A percentile compares a stretch with the other conserved stretches of the same genome.
phyloP scores from a whole-genome alignment of 2,797 vertebrate genomes.

The Pseudochirops cupreus region DNA sequence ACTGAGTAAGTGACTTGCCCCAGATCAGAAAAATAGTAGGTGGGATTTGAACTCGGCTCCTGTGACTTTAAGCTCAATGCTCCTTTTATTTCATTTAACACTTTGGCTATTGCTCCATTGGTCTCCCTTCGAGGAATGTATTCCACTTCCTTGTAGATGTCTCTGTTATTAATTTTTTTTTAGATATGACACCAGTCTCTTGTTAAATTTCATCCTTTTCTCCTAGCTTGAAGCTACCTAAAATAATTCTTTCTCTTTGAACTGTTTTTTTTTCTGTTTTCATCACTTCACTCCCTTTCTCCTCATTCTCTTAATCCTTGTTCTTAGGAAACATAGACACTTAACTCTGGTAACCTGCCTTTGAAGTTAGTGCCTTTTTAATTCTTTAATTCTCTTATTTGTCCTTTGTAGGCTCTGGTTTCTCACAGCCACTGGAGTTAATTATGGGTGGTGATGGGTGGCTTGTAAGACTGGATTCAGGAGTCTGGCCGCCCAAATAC shows the following conservation, averaged over 20 bases:
- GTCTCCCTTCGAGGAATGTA: not conserved
- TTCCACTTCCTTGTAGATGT: not conserved
- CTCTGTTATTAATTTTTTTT: not conserved
- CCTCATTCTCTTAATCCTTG: not conserved
- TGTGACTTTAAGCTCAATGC: not conserved
- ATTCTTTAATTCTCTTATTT: constrained; percentile 23
- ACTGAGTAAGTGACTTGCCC: not conserved
- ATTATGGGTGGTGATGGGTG: not conserved
- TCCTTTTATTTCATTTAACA: not conserved
- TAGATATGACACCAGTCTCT: not conserved
- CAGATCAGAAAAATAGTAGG: not conserved
- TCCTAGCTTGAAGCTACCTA: not conserved
- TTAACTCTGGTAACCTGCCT: not conserved
- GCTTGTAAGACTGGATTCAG: not conserved
- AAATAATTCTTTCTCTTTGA: constrained; percentile 35
- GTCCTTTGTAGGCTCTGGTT: not conserved
- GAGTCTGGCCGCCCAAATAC: not conserved
- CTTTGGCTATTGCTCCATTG: not conserved
- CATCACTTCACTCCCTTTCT: not conserved
- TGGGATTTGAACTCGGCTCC: not conserved
- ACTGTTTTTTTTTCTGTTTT: constrained; percentile 2
- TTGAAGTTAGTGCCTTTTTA: not conserved
- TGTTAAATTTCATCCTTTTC: not conserved
- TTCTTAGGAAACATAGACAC: not conserved
- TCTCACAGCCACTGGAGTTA: not conserved